Evolutionary conservation across 2,113 vertebrate genomes (phyloP), one percentile per base, ranked within the genome.

Genomic region (Bombycilla garrulus): DNA sequence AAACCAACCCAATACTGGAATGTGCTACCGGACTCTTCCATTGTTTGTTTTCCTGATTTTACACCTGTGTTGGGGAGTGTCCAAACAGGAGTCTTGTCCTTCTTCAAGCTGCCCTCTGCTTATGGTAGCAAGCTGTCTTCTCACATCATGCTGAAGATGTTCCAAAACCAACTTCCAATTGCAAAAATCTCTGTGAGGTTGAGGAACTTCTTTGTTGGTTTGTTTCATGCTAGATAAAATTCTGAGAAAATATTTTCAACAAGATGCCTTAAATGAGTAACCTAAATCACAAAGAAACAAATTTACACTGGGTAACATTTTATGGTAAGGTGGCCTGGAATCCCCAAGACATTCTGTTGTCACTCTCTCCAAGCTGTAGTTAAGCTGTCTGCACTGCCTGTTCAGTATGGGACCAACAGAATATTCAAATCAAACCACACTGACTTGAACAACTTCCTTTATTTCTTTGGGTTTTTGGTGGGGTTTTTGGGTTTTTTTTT

Each of bases 191-290:
- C 82, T 92, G 57, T 82, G 86, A 66, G 51, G 69, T 31, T 86
- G 48, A 92, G 80, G 36, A 86, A 92, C 67, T 77, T 76, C 31
- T 61, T 92, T 72, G 64, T 62, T 56, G 48, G 26, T 84, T 92
- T 95, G 51, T 80, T 83, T 87, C 35, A 44, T 35, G 60, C 53
- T 73, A 72, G 76, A 81, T 74, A 70, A 92, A 88, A 91, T 73
- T 47, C 65, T 33, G 31, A 83, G 78, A 56, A 95, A 82, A 85
- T 20, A 6, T 3, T 35, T 69, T 90, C 35, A 72, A 77, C 84
- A 50, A 84, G 92, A 93, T 95, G 96, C 97, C 97, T 98, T 97
- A 97, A 97, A 76, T 88, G 48, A 70, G 69, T 76, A 42, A 74
- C 76, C 23, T 84, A 57, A 84, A 86, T 73, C 53, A 69, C 2